Evolutionary conservation across 1,140 invertebrate species (phyloP), one percentile per base, ranked within the genome.

Genomic region (Drosophila paulistorum): DNA sequence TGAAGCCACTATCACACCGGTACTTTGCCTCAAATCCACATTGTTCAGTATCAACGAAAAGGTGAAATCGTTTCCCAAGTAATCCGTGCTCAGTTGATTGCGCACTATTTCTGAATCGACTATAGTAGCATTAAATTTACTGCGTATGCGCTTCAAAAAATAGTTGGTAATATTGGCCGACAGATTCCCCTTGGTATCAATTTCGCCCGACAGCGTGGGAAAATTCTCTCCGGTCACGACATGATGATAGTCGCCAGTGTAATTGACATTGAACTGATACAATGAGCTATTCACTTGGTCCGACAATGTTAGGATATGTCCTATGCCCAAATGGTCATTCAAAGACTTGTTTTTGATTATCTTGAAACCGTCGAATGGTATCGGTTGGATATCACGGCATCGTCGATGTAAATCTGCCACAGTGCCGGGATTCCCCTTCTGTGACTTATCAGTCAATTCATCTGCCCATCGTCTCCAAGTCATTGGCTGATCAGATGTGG

Each of bases 171-270:
- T 1, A 1, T 14, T 74, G 30, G 9, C 65, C 1, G 14, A 62
- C 0, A 74, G 2, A 45, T 74, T 74, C 6, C 74, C 71, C 9
- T 20, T 39, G 17, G 58, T 48, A 59, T 77, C 74, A 13, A 77
- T 7, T 14, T 74, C 65, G n/a, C 57, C 65, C 2, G 35, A 14
- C 1, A 69, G 20, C 57, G 42, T 17, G 0, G 71, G 70, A 13
- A 65, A 68, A 3, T 39, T 1, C 7, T 73, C 65, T 3, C 58
- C 68, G 23, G 14, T 74, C 10, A 70, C 4, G 7, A 9, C 1
- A 10, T 65, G 42, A 2, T 13, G 10, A 0, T 7, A 7, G 0
- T 61, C 54, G 57, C 70, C 74, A 11, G 13, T 6, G 13, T 41
- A 77, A 57, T 45, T 68, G 23, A 13, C 65, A 48, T 39, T 72